Evolutionary conservation across 2,797 vertebrate genomes (phyloP), one percentile per base, ranked within the genome.

Genomic region (Oophaga sylvatica): DNA sequence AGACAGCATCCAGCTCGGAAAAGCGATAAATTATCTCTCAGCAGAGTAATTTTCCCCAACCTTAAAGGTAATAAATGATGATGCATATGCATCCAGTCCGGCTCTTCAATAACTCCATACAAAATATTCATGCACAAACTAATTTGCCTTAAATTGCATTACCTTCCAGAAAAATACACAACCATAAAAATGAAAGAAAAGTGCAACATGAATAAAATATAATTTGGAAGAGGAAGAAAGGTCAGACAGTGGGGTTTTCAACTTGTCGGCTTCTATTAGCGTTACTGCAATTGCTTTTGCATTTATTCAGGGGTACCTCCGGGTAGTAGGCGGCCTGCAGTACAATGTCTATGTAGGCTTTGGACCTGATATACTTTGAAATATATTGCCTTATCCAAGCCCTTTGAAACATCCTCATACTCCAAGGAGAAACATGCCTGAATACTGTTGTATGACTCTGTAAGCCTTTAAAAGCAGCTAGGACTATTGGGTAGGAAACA

Each of bases 371-470:
- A 81, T 35, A 60, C 67, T 41, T 31, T 75, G 67, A 77, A 65
- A 67, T 48, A n/a, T 70, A 80, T 16, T 60, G 65, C 77, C 45
- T 62, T 31, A 9, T n/a, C 70, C 57, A 53, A 62, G 56, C 63
- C 80, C 77, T 80, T 86, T 10, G 8, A 48, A 80, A 31, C 15
- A 79, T 70, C 57, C 20, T 41, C 56, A 87, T 29, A 35, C 68
- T n/a, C 16, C 79, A 75, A 65, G 79, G 78, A n/a, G n/a, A 68
- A 57, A 87, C n/a, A 81, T 56, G 86, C 80, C 67, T 71, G 26
- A 31, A 45, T 75, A 73, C 22, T 71, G 65, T 48, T 45, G 11
- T 65, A 79, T 87, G 85, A 65, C 65, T 86, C 48, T 80, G 26
- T 45, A 60, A 62, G 78, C 65, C 73, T 80, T 31, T 45, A 79